Evolutionary conservation across 2,888 invertebrate genomes (phyloP).

Genomic region (Cheilosia urbana): DNA sequence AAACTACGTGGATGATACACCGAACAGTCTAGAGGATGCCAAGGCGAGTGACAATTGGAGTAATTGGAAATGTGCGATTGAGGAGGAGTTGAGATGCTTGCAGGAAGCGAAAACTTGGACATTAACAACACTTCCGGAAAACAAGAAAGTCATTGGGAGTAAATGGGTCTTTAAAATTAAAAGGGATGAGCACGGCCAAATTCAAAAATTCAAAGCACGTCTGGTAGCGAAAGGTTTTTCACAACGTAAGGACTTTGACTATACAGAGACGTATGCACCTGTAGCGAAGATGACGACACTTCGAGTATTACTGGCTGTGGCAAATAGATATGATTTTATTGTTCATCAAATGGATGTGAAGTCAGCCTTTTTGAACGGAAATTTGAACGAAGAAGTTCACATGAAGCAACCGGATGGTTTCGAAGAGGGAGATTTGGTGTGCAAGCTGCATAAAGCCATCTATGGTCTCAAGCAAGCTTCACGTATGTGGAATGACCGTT

Average conservation of each 20-base stretch:
- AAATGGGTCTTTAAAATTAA: constrained; percentile 1
- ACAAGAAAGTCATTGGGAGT: neutral
- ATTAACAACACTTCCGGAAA: no score
- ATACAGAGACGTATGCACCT: neutral
- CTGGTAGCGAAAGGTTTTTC: neutral
- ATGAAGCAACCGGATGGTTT: no score
- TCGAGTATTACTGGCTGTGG: neutral
- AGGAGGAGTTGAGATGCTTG: neutral
- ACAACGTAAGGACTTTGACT: neutral
- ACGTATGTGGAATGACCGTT: no score
- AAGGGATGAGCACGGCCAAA: neutral
- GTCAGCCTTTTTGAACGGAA: neutral
- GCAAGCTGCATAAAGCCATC: no score
- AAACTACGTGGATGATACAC: neutral
- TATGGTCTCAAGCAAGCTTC: no score
- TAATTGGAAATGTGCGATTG: neutral
- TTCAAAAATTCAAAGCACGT: neutral
- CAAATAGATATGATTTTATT: neutral
- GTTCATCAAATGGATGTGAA: neutral
- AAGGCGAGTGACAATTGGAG: no score
- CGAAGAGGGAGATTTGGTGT: no score
- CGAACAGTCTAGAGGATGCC: neutral
- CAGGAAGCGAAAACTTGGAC: neutral
- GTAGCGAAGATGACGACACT: neutral
- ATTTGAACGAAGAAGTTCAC: no score